Percentiles rank a stretch among this genome's conserved stretches.
These are phyloP conservation scores for Eupithecia subfuscata DNA, from an alignment of 2,888 invertebrate genomes.

Conservation along the genomic window DNA sequence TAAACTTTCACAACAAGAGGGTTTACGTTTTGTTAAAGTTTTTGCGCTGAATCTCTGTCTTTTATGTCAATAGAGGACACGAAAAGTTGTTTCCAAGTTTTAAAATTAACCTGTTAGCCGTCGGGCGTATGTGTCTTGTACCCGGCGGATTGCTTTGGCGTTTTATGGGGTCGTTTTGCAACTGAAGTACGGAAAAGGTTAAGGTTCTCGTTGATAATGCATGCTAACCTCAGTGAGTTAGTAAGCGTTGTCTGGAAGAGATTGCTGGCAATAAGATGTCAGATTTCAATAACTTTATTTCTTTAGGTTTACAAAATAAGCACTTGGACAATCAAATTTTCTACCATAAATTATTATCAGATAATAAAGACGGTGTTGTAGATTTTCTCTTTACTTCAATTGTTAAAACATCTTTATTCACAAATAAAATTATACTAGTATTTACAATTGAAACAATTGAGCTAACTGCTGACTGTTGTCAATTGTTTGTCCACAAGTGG, in stretches of 20 bases:
- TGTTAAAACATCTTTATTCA: too few species aligned
- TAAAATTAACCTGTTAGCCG: slow-evolving; percentile 62
- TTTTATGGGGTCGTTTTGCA: not conserved
- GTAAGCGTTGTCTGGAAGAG: not conserved
- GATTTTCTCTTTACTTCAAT: too few species aligned
- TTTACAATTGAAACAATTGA: too few species aligned
- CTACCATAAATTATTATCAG: too few species aligned
- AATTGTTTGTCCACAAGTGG: too few species aligned
- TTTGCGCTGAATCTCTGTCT: slow-evolving; percentile 57
- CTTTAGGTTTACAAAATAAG: too few species aligned
- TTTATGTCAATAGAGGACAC: slow-evolving; percentile 57
- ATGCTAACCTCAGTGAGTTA: not conserved
- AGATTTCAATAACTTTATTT: too few species aligned
- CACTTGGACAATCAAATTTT: too few species aligned
- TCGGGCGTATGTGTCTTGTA: not conserved
- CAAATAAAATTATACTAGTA: too few species aligned
- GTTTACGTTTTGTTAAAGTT: slow-evolving; percentile 47
- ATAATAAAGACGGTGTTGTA: too few species aligned
- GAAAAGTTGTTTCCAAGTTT: slow-evolving; percentile 49
- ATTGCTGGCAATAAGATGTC: not conserved
- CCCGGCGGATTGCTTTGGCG: not conserved
- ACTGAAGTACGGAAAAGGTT: not conserved
- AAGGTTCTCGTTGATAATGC: not conserved
- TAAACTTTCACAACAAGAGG: slow-evolving; percentile 39
- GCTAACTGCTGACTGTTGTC: too few species aligned